phyloP scores from a whole-genome alignment of 2,888 invertebrate species.

The Aspidiotus destructor region DNA sequence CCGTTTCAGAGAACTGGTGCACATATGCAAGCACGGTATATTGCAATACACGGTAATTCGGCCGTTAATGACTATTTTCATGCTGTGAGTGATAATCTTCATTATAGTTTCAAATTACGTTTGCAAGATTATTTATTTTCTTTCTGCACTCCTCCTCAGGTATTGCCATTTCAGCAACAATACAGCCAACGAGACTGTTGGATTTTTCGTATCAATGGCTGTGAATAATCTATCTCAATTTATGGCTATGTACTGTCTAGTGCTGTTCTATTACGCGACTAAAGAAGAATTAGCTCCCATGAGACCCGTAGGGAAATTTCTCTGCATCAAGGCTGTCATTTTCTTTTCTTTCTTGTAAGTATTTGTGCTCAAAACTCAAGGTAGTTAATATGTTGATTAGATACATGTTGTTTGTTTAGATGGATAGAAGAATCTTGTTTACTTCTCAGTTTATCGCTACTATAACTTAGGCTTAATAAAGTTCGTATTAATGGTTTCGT shows the following conservation, averaged over 20 bases:
- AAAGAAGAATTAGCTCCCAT: constrained; percentile 77
- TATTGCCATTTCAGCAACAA: constrained; percentile 16
- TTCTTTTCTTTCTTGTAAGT: constrained; percentile 98
- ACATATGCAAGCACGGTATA: constrained; percentile 93
- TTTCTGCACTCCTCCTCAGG: neutral
- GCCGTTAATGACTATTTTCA: constrained; percentile 78
- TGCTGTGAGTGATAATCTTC: constrained; percentile 57
- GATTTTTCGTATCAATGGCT: constrained; percentile 81
- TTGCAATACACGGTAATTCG: constrained; percentile 88
- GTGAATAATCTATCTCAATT: constrained; percentile 88
- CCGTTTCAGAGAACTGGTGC: constrained; percentile 68
- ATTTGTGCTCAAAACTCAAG: neutral
- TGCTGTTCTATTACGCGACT: constrained; percentile 86
- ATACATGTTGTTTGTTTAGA: too few relatives aligned
- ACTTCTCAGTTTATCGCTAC: too few relatives aligned
- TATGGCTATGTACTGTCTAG: constrained; percentile 90
- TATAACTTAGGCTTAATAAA: too few relatives aligned
- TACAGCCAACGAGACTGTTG: constrained; percentile 40
- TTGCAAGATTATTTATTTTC: neutral
- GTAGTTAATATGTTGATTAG: too few relatives aligned
- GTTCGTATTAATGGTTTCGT: too few relatives aligned
- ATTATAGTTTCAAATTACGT: too few relatives aligned
- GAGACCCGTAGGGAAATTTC: constrained; percentile 88
- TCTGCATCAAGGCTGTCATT: constrained; percentile 94
- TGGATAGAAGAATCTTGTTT: neutral